Evolutionary conservation across 2,888 invertebrate genomes (phyloP), one percentile per base, ranked within the genome.

Genomic region (Argynnis bischoffii): DNA sequence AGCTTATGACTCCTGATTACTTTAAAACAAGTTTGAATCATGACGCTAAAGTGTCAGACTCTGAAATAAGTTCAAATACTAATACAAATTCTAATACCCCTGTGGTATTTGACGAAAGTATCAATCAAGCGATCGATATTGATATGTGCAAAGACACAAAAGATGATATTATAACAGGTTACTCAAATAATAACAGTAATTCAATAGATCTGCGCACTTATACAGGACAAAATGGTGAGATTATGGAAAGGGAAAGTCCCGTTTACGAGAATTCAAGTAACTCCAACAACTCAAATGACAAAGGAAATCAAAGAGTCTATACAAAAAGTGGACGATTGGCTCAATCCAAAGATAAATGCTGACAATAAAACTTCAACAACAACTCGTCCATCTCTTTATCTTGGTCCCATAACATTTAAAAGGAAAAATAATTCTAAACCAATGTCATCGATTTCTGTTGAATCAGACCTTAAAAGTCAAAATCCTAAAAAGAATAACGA

Each of bases 1-100:
- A 81, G 64, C 66, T 88, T 16, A 73, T 81, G 1, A 80, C 83
- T 6, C 88, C 88, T 0, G 75, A 85, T 2, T 84, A 79, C 64
- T 88, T 78, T 55, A 75, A 81, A 67, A 71, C 15, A 41, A 48
- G 47, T n/a, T 8, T 63, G 2, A 41, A 48, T 2, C n/a, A n/a
- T n/a, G n/a, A n/a, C n/a, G n/a, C n/a, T n/a, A n/a, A n/a, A n/a
- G n/a, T 21, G 16, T 46, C 59, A 31, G 56, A 72, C 16, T 11
- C 53, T 47, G 46, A 56, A 11, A 16, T 50, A 3, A 18, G 3
- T 3, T 18, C 14, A 2, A 15, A 47, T 46, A 3, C 18, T 6
- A 6, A 47, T 47, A 46, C 8, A 21, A 59, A 47, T 47, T 14
- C 46, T 4, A 57, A 31, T 35, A 31, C 15, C 1, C 35, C 35